Percentiles rank a stretch among this genome's conserved stretches.
phyloP scores from a whole-genome alignment of 2,888 invertebrate genomes.

The Sminthurinus aureus region DNA sequence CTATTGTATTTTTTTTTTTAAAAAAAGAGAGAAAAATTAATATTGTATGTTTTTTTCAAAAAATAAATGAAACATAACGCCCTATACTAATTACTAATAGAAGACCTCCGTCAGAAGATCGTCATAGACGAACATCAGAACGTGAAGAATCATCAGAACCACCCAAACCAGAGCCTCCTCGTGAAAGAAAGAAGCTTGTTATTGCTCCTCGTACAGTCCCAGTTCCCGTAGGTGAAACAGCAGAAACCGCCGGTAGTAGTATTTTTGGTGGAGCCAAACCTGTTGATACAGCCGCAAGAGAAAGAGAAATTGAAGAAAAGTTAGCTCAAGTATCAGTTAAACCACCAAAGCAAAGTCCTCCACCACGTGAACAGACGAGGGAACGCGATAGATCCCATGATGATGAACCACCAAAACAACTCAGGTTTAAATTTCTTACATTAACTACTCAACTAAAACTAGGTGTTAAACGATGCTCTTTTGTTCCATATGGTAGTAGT shows the following conservation, averaged over 20 bases:
- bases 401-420: conserved; percentile 11
- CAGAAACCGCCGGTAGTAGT: conserved; percentile 70
- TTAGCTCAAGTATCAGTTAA: conserved; percentile 62
- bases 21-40: too few relatives aligned
- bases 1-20: not conserved
- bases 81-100: too few relatives aligned
- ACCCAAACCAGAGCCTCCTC: conserved; percentile 57
- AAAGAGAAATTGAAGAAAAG: conserved; percentile 90
- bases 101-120: too few relatives aligned
- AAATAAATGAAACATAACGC: too few relatives aligned
- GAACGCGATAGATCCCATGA: conserved; percentile 12
- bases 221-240: conserved; percentile 49
- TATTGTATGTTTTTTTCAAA: too few relatives aligned
- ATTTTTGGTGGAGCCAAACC: conserved; percentile 96
- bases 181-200: conserved; percentile 79
- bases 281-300: conserved; percentile 89
- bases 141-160: not conserved
- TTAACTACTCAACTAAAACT: not conserved
- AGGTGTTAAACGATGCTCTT: too few relatives aligned
- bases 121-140: conserved; percentile 14
- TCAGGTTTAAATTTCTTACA: conserved; percentile 8
- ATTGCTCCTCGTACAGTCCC: conserved; percentile 77
- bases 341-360: not conserved
- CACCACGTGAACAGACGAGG: not conserved
- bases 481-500: too few relatives aligned